Evolutionary conservation across 2,113 vertebrate genomes (phyloP).

Genomic region (Acinonyx jubatus): DNA sequence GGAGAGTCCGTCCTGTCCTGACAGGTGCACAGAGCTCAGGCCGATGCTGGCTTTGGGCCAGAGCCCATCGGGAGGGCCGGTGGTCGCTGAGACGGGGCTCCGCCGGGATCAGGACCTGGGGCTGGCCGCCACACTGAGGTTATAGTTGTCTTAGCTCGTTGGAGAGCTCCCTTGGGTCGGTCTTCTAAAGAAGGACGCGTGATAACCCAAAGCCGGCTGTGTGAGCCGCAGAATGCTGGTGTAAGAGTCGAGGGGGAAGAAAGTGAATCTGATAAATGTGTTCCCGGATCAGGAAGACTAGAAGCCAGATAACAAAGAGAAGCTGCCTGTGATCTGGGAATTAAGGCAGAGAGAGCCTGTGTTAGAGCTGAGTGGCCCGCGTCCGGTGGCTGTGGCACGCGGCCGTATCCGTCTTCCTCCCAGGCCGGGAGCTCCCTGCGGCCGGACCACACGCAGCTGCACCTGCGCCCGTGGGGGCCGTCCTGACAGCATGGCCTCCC

Average conservation of each 20-base stretch:
- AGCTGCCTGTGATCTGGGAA: not conserved
- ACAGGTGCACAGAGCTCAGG: not conserved
- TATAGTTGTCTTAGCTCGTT: not conserved
- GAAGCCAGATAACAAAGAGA: not conserved
- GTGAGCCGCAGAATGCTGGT: not conserved
- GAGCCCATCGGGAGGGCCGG: not conserved
- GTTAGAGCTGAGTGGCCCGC: not conserved
- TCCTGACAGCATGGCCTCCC: no score
- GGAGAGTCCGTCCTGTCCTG: not conserved
- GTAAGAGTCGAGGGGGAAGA: not conserved
- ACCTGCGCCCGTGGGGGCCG: accelerated
- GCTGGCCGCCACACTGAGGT: not conserved
- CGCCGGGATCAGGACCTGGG: not conserved
- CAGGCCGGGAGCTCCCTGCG: not conserved
- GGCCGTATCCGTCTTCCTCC: not conserved
- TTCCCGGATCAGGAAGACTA: no score
- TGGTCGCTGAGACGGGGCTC: not conserved
- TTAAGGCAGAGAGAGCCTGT: not conserved
- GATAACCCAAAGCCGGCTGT: not conserved
- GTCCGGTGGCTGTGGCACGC: accelerated
- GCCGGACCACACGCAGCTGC: accelerated
- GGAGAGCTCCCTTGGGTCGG: not conserved
- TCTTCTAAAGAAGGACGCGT: not conserved
- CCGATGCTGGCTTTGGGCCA: not conserved
- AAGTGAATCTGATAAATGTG: not conserved